Evolutionary conservation across 1,140 invertebrate genomes (phyloP), one percentile per base, ranked within the genome.

Genomic region (Probaryconus sp.): DNA sequence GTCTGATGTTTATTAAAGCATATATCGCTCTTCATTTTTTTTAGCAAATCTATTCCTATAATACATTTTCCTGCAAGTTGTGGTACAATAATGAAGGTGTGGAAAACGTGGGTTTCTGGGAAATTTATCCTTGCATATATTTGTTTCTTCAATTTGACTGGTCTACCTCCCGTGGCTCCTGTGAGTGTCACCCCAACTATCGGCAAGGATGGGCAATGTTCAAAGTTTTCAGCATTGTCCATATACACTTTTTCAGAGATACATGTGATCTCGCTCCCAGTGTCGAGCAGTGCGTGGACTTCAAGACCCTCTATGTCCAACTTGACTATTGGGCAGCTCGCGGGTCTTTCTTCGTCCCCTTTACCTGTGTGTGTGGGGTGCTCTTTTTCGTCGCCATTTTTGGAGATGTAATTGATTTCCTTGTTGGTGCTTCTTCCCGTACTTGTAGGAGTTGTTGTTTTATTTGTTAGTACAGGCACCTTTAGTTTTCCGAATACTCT

Each of bases 211-310:
- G 55, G 61, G 33, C 53, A 61, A 0, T 31, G 5, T 11, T 47
- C 26, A 0, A 61, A 67, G 17, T 18, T 10, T 7, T 45, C n/a
- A 5, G 21, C 0, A 42, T 74, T 17, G 4, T 38, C 7, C 1
- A 11, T 4, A 13, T 10, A 67, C 14, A 55, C 48, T 5, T 37
- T 18, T 33, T 65, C 51, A 0, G 45, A 33, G 0, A 73, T 21
- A 13, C 61, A 73, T 0, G 61, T 65, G 5, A 73, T 45, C 17
- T 71, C 43, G 18, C 68, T 71, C 2, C 68, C 58, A 4, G 58
- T 71, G 28, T 71, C 56, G 0, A 71, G 28, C n/a, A 63, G 14
- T 3, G 47, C 42, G 0, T 11, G 31, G 0, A 61, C 13, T 0
- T 13, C 3, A 13, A 31, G 6, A 16, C 17, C 18, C 26, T 50